Evolutionary conservation across 1,140 invertebrate genomes (phyloP).

Genomic region (Pygmarrhopalites habei): DNA sequence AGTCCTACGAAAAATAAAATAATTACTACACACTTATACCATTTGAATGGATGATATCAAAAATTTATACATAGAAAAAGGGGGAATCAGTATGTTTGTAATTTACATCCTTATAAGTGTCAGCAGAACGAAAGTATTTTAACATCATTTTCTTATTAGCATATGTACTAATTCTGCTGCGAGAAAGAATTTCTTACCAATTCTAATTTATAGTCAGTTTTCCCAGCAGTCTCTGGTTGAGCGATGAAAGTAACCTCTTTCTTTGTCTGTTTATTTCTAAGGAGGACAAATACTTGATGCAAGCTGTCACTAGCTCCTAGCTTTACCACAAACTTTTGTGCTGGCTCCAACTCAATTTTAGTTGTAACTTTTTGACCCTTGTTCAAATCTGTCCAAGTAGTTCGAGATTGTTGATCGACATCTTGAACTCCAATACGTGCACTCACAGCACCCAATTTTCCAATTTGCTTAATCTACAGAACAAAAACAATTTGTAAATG

Average conservation of each 20-base stretch:
- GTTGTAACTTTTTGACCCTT: conserved; percentile 63
- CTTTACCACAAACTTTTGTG: conserved; percentile 80
- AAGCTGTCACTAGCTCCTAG: conserved; percentile 74
- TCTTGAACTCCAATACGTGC: conserved; percentile 85
- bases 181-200: conserved; percentile 58
- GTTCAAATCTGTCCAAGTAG: conserved; percentile 44
- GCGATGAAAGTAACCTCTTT: conserved; percentile 89
- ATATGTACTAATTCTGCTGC: neutral
- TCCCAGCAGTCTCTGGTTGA: conserved; percentile 70
- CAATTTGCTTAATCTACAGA: conserved; percentile 60
- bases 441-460: conserved; percentile 61
- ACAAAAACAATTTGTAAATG: neutral
- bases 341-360: conserved; percentile 69
- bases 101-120: too few relatives aligned
- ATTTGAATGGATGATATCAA: neutral
- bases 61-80: neutral
- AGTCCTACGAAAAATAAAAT: conserved; percentile 54
- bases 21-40: neutral
- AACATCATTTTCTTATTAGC: conserved; percentile 22
- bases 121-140: conserved; percentile 35
- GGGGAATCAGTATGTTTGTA: too few relatives aligned
- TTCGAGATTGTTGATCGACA: conserved; percentile 58
- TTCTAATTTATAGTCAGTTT: conserved; percentile 75
- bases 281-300: conserved; percentile 86
- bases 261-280: conserved; percentile 56